Conservation (phyloP, 2,113 vertebrate species). For the Tragulus kanchil region DNA sequence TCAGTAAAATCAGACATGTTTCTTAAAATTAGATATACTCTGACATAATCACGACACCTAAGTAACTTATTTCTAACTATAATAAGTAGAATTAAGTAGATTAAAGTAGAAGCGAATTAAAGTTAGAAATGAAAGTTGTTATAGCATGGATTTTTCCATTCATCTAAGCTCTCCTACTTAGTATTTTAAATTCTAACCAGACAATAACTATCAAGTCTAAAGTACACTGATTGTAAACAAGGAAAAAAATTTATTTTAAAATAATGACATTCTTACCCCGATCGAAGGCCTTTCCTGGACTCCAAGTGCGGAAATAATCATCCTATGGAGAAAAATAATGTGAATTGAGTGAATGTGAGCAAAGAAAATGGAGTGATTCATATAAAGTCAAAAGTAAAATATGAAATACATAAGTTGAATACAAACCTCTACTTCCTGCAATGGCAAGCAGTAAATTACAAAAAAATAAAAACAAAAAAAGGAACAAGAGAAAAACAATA, state of each 20-base stretch:
- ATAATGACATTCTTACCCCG: conserved; percentile 91
- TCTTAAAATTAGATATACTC: not conserved
- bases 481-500: conserved; percentile 86
- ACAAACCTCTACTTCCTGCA: conserved; percentile 94
- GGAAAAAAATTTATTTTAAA: conserved; percentile 5
- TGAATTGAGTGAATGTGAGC: conserved; percentile 74
- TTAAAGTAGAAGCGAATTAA: no score
- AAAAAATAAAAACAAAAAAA: conserved; percentile 72
- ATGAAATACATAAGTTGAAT: conserved; percentile 84
- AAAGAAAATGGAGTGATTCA: conserved; percentile 48
- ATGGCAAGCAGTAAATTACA: conserved; percentile 88
- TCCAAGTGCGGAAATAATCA: conserved; percentile 95
- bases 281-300: conserved; percentile 94
- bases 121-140: not conserved
- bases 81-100: not conserved
- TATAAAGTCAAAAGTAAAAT: conserved; percentile 69
- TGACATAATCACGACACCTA: not conserved
- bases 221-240: not conserved
- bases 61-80: not conserved
- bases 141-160: not conserved
- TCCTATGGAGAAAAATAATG: conserved; percentile 87
- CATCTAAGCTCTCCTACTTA: not conserved
- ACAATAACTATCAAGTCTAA: not conserved
- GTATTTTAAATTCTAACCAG: not conserved
- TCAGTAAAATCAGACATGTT: not conserved